Evolutionary conservation across 2,113 vertebrate genomes (phyloP).

Genomic region (Zingel zingel): DNA sequence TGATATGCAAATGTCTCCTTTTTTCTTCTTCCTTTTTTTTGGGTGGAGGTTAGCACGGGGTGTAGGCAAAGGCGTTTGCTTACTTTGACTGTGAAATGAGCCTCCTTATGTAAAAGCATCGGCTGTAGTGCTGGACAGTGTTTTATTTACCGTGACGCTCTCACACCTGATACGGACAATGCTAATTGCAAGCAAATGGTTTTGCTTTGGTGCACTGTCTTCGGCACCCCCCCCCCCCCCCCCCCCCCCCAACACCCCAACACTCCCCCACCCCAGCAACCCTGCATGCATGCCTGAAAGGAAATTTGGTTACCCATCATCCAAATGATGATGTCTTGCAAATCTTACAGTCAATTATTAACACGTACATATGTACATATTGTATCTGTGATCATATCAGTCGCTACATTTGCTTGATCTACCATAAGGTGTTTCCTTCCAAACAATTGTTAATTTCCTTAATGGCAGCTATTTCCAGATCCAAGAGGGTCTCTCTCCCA

Average conservation of each 20-base stretch:
- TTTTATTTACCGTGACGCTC: constrained; percentile 84
- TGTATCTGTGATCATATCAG: constrained; percentile 26
- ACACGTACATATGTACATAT: neutral
- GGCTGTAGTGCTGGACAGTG: constrained; percentile 73
- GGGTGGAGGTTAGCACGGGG: constrained; percentile 74
- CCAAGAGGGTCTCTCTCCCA: constrained; percentile 98
- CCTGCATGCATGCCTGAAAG: constrained; percentile 45
- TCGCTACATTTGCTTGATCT: constrained; percentile 22
- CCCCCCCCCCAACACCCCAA: neutral
- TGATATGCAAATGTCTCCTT: constrained; percentile 84
- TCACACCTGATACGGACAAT: constrained; percentile 80
- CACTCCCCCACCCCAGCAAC: neutral
- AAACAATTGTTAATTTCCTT: constrained; percentile 86
- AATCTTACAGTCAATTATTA: constrained; percentile 35
- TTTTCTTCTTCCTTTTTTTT: constrained; percentile 76
- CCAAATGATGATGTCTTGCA: constrained; percentile 44
- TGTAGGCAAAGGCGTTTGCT: constrained; percentile 82
- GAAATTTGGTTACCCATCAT: constrained; percentile 66
- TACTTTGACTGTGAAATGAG: constrained; percentile 85
- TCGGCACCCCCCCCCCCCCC: constrained; percentile 7
- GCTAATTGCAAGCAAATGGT: constrained; percentile 84
- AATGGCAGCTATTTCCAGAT: constrained; percentile 86
- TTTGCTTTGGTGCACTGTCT: constrained; percentile 64
- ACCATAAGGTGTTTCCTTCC: constrained; percentile 5
- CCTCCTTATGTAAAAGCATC: constrained; percentile 83